Conservation (phyloP, 1,140 invertebrate species). For the Physella acuta region DNA sequence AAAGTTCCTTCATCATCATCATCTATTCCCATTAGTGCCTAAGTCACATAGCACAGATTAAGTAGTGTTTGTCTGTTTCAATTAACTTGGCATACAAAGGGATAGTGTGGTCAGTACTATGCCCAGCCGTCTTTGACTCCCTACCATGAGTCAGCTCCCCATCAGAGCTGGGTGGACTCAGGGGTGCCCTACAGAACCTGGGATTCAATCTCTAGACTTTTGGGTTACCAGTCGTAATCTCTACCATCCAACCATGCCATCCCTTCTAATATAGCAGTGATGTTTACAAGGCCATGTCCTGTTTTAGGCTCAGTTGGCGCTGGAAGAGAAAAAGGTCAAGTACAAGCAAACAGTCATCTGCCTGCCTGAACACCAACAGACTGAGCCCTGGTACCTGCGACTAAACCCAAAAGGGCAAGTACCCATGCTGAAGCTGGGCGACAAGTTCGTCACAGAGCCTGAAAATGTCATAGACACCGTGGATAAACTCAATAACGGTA, state of each 20-base stretch:
- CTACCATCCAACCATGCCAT: too few species aligned
- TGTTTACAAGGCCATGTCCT: background rate
- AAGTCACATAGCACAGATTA: too few species aligned
- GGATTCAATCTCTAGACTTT: too few species aligned
- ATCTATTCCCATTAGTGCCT: too few species aligned
- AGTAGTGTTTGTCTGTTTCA: too few species aligned
- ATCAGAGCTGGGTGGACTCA: too few species aligned
- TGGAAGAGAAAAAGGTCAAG: slow-evolving; percentile 4
- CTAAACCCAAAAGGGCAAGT: slow-evolving; percentile 22
- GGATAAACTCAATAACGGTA: background rate
- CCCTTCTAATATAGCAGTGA: background rate
- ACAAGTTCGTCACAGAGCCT: background rate
- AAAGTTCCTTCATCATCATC: too few species aligned
- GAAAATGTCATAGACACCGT: background rate
- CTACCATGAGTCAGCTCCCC: too few species aligned
- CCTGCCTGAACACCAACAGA: slow-evolving; percentile 1
- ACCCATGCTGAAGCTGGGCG: slow-evolving; percentile 16
- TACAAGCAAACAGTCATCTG: slow-evolving; percentile 6
- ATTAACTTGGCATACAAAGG: too few species aligned
- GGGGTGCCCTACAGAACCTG: too few species aligned
- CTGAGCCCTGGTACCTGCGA: slow-evolving; percentile 17
- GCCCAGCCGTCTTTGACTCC: background rate
- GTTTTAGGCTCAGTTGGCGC: background rate
- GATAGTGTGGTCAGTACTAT: background rate
- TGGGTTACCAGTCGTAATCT: background rate